These are phyloP conservation scores for Mionectes olivaceus DNA, from an alignment of 2,797 vertebrate genomes.

Conservation along the genomic window DNA sequence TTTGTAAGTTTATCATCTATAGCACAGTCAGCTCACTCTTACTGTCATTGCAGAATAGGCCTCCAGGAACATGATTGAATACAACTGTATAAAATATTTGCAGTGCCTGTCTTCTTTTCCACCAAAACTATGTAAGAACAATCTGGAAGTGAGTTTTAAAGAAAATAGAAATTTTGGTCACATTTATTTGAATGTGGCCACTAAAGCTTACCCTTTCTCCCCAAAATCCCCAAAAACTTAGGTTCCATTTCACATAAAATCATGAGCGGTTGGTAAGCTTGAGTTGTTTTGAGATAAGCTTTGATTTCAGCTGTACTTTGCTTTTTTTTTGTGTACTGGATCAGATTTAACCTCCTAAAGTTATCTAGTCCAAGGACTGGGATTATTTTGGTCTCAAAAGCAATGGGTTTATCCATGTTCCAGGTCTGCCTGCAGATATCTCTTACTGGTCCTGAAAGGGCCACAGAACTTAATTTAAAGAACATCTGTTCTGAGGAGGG, in stretches of 20 bases:
- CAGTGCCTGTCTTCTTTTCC: background rate
- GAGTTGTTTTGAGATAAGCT: background rate
- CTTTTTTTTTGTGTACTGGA: background rate
- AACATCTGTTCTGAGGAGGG: background rate
- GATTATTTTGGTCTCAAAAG: background rate
- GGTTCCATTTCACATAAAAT: background rate
- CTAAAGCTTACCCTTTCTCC: background rate
- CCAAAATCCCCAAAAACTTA: background rate
- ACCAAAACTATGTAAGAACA: background rate
- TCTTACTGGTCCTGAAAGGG: background rate
- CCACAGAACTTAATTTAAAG: background rate
- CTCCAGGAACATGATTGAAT: background rate
- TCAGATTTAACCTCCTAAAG: background rate
- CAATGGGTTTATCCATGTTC: background rate
- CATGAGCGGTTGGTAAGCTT: background rate
- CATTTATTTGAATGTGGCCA: rapidly evolving
- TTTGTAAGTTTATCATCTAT: background rate
- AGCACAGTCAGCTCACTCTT: background rate
- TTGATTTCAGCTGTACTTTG: background rate
- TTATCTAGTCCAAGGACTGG: background rate
- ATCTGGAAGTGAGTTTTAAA: background rate
- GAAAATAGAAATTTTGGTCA: background rate
- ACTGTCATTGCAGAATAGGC: background rate
- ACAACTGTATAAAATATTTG: background rate
- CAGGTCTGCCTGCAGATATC: background rate